Evolutionary conservation across 2,113 vertebrate genomes (phyloP).

Genomic region (Falcunculus frontatus): DNA sequence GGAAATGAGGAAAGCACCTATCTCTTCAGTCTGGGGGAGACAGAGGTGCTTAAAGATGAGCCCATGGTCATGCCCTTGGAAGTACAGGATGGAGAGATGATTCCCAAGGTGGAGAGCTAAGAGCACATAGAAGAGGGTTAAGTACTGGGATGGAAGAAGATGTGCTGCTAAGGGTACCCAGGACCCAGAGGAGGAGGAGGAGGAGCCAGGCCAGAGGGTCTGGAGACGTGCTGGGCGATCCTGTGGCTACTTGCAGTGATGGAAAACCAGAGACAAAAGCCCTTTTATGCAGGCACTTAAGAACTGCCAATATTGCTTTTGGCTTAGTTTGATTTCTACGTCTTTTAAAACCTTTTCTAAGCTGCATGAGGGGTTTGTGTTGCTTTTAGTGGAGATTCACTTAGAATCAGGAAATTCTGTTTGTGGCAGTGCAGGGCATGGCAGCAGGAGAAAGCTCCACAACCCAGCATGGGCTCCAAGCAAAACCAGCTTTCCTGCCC

Average conservation of each 20-base stretch:
- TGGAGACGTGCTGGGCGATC: neutral
- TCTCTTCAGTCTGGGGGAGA: neutral
- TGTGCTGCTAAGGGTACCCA: neutral
- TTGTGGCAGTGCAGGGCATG: neutral
- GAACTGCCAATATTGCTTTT: neutral
- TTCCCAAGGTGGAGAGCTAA: neutral
- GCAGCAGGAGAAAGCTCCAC: neutral
- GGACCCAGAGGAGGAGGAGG: neutral
- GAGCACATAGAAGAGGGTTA: neutral
- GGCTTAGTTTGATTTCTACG: neutral
- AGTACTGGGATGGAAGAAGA: neutral
- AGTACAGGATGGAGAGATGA: neutral
- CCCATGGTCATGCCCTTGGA: neutral
- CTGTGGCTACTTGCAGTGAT: neutral
- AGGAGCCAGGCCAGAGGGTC: neutral
- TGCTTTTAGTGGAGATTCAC: neutral
- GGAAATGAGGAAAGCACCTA: neutral
- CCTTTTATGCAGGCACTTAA: neutral
- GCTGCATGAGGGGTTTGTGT: neutral
- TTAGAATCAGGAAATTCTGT: neutral
- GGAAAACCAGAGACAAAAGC: neutral
- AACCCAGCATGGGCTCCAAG: neutral
- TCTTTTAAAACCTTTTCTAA: neutral
- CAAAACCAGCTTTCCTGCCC: neutral
- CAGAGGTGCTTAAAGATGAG: neutral